A percentile compares a stretch with the other conserved stretches of the same genome.
These are phyloP conservation scores for Seriola rivoliana DNA, from an alignment of 2,113 vertebrate species.

Conservation along the genomic window DNA sequence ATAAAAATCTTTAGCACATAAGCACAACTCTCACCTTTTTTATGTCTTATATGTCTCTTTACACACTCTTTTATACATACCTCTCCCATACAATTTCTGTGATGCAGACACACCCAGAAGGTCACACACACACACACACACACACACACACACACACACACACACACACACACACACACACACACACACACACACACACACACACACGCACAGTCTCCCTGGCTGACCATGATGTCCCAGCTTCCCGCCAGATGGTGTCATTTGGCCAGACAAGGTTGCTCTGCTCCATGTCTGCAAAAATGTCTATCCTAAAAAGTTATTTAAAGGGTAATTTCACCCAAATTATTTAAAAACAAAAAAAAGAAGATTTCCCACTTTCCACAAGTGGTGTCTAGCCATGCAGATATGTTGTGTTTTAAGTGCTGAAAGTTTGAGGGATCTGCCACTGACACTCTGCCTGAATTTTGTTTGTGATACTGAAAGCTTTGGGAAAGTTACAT, in stretches of 20 bases:
- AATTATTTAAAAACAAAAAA: not conserved
- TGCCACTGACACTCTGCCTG: not conserved
- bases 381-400: not conserved
- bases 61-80: not conserved
- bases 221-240: constrained; percentile 61
- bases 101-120: not conserved
- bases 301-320: constrained; percentile 40
- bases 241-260: constrained; percentile 77
- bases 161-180: constrained; percentile 1
- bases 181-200: not conserved
- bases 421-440: not conserved
- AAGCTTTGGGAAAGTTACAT: not conserved
- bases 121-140: not conserved
- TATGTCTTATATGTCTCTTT: not conserved
- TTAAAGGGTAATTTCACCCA: constrained; percentile 35
- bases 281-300: constrained; percentile 48
- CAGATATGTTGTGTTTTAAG: not conserved
- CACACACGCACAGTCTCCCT: constrained; percentile 13
- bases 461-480: not conserved
- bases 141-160: constrained; percentile 5
- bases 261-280: constrained; percentile 69
- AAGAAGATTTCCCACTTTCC: not conserved
- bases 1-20: not conserved
- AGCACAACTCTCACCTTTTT: not conserved
- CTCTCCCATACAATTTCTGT: not conserved